Evolutionary conservation across 2,888 invertebrate genomes (phyloP), one percentile per base, ranked within the genome.

Genomic region (Heteromurus nitidus): DNA sequence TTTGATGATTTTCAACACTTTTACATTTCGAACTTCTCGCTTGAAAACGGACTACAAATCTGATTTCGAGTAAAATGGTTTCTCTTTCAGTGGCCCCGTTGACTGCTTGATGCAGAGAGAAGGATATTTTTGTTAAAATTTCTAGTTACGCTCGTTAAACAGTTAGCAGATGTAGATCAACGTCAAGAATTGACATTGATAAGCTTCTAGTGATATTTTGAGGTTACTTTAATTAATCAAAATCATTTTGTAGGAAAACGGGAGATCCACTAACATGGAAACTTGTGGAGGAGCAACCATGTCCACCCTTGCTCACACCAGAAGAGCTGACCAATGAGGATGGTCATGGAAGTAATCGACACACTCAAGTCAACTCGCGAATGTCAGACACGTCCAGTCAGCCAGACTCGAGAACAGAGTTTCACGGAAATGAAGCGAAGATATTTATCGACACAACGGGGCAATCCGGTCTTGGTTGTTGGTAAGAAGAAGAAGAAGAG

Each of bases 181-280:
- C n/a, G n/a, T n/a, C n/a, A n/a, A n/a, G n/a, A n/a, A n/a, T n/a
- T n/a, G n/a, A n/a, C n/a, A n/a, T n/a, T n/a, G n/a, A n/a, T n/a
- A n/a, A n/a, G n/a, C n/a, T n/a, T n/a, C n/a, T n/a, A n/a, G n/a
- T n/a, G n/a, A n/a, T n/a, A n/a, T n/a, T n/a, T n/a, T n/a, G 42
- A 13, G 42, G 42, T 42, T 42, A 13, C 7, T 11, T 42, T 42
- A 42, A 7, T 68, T n/a, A n/a, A n/a, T n/a, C n/a, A n/a, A n/a
- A n/a, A n/a, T n/a, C n/a, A n/a, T 30, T 13, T 90, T 89, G 47
- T 89, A 95, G 94, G 87, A 94, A 93, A 90, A 91, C 91, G 67
- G 92, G 92, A 87, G 96, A 96, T 89, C 91, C 93, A 28, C 91
- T 96, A 80, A 95, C 95, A 58, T 96, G 96, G 96, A 95, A 94